Base-by-base conservation (phyloP, 2,888 invertebrate species). In the Diaperis boleti region DNA sequence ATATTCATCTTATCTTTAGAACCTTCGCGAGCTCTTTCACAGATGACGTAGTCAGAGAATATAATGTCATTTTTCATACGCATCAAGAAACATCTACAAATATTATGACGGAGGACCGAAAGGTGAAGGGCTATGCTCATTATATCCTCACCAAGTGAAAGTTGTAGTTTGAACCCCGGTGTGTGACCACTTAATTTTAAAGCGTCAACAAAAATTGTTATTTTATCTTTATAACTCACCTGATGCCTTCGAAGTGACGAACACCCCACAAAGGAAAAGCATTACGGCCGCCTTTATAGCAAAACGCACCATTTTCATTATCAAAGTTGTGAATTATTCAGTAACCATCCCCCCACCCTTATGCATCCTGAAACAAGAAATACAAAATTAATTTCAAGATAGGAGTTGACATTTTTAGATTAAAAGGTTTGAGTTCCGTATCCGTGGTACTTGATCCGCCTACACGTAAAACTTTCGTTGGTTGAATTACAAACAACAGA, bases 291-390 rank as follows among this genome's bases (percentile, higher is more conserved):
- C 69, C 69, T 69, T 73, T 72, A 70, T 72, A 61, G 62, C 66
- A 65, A 71, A 65, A 65, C 68, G 60, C 69, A 66, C 71, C 75
- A 75, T 76, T 68, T 72, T 74, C 64, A 65, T 66, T 65, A 67
- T 61, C 61, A 59, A 42, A 62, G 47, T 62, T 60, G 39, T 62
- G 47, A 62, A 65, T 72, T 72, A 74, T 69, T 71, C 69, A 59
- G 67, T 64, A 67, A 71, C 68, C 69, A 72, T 70, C 70, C 68
- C 70, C 64, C 68, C 69, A 54, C 69, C 69, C 66, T 70, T 67
- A 66, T 65, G 66, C 70, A 72, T 72, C 67, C 74, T 74, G 70
- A 65, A 74, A 74, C 67, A 71, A 71, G 62, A 44, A 68, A 60
- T 65, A 65, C 50, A 56, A 41, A 52, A 65, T 39, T 35, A 42